Evolutionary conservation across 35 echinoderm and acorn worm genomes (phyloP).

Genomic region (Lytechinus pictus): DNA sequence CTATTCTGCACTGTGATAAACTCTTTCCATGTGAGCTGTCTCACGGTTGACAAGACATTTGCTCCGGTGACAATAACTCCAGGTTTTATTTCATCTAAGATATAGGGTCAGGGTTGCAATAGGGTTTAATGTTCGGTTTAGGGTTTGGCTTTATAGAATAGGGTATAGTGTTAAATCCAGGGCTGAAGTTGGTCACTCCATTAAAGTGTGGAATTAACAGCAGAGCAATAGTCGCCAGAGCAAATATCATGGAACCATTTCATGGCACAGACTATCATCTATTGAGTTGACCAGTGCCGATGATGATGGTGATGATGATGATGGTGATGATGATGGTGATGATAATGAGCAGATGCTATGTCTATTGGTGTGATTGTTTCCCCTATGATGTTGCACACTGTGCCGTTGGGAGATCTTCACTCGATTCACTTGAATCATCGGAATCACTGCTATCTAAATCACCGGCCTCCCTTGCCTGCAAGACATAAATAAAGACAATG

Average conservation of each 20-base stretch:
- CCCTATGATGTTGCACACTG: slow-evolving; percentile 66
- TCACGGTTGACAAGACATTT: no score
- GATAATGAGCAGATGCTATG: background rate
- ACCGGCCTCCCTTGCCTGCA: slow-evolving; percentile 63
- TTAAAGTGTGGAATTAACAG: no score
- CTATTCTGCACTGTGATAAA: no score
- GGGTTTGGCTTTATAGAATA: no score
- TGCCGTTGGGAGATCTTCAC: slow-evolving; percentile 44
- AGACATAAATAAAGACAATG: background rate
- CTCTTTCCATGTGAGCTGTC: no score
- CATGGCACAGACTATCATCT: background rate
- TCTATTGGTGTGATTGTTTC: background rate
- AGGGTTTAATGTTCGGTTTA: no score
- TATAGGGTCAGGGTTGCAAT: no score
- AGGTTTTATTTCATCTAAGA: no score
- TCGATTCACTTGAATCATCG: background rate
- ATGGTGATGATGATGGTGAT: background rate
- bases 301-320: background rate
- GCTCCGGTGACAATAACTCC: no score
- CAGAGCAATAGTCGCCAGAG: no score
- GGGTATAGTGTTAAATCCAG: no score
- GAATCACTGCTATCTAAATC: slow-evolving; percentile 61
- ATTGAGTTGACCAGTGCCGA: background rate
- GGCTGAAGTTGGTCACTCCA: no score
- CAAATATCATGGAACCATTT: background rate